Evolutionary conservation across 2,113 vertebrate species (phyloP), one percentile per base, ranked within the genome.

Genomic region (Phainopepla nitens): DNA sequence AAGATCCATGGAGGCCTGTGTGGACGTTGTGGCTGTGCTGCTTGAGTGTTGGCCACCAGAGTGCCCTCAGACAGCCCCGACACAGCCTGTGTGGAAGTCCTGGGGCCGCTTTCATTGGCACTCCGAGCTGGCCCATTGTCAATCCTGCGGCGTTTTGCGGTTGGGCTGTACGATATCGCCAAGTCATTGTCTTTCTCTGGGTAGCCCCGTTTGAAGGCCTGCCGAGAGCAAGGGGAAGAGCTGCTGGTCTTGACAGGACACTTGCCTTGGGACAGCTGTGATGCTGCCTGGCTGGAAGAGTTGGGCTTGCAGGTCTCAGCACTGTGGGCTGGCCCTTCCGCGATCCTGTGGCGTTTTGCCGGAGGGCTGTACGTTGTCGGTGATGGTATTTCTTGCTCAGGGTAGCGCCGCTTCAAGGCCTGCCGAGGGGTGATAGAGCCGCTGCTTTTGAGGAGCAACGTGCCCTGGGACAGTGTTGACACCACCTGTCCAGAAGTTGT

Each of bases 11-110:
- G 50, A 6, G 73, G 73, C 29, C 29, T 70, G 41, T 79, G n/a
- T 3, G 25, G 41, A 2, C 0, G 1, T 13, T 0, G 23, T n/a
- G 9, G 24, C 39, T 0, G 15, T 54, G n/a, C 39, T 17, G 19
- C 4, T 16, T 7, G 28, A 2, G 1, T 53, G 15, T 1, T 53
- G 45, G 6, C 3, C 1, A 1, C 39, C 45, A 2, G 1, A 39
- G 23, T 24, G 56, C 23, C 25, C 13, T 29, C 11, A 53, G 24
- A 5, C 15, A 6, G 41, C n/a, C 28, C 21, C 1, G 1, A 1
- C 27, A 9, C 1, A 0, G 4, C 11, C 65, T 29, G 29, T 10
- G 5, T n/a, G 73, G 65, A 21, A 24, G 56, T 39, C 56, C 84
- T 54, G 54, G 64, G 45, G 9, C 54, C 1, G 28, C 33, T 45